phyloP scores from a whole-genome alignment of 2,797 vertebrate species.

The Hydrolagus colliei region DNA sequence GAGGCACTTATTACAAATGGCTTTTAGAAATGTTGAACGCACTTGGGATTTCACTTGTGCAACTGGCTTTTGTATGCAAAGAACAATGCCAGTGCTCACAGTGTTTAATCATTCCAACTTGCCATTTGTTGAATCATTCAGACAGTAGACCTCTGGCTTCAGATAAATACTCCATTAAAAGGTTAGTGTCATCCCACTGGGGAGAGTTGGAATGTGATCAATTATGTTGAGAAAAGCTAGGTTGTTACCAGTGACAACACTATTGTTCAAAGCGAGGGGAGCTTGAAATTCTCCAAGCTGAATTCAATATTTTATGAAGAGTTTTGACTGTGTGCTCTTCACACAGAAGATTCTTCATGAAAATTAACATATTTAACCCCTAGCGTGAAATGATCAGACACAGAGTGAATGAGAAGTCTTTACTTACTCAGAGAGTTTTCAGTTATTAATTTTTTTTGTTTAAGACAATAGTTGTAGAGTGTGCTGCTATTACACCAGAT shows the following conservation, averaged over 20 bases:
- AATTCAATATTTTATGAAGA: neutral
- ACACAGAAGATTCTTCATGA: neutral
- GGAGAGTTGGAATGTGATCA: neutral
- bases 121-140: conserved; percentile 19
- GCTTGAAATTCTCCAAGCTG: neutral
- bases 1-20: too few relatives aligned
- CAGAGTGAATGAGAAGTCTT: too few relatives aligned
- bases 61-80: too few relatives aligned
- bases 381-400: too few relatives aligned
- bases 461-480: too few relatives aligned
- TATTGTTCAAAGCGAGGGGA: neutral
- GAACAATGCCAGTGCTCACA: neutral
- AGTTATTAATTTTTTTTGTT: too few relatives aligned
- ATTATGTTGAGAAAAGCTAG: neutral
- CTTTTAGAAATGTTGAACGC: too few relatives aligned
- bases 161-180: conserved; percentile 4
- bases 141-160: neutral
- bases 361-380: neutral
- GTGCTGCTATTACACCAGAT: too few relatives aligned
- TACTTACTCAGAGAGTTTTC: too few relatives aligned
- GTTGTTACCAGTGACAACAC: neutral
- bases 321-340: neutral
- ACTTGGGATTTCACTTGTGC: too few relatives aligned
- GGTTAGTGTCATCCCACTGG: neutral
- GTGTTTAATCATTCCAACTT: conserved; percentile 14